Conservation (phyloP, 2,888 invertebrate genomes). For the Drepanosiphum platanoidis region DNA sequence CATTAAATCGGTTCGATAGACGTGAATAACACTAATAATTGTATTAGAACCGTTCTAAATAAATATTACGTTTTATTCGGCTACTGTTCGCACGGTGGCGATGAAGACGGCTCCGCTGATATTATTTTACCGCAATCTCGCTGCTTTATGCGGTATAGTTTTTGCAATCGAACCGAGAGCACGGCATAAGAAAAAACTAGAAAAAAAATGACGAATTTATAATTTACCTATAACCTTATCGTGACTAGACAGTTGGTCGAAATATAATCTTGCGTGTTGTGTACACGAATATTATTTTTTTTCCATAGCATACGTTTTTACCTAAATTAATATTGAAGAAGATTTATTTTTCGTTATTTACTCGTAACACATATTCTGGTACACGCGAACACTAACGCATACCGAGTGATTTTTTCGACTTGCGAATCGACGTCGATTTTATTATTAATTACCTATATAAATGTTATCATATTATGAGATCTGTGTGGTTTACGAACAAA, state of each 20-base stretch:
- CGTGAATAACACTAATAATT: not conserved
- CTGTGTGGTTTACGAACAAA: no score
- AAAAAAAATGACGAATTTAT: constrained; percentile 46
- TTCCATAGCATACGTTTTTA: not conserved
- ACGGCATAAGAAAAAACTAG: no score
- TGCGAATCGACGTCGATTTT: not conserved
- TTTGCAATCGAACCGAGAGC: constrained; percentile 10
- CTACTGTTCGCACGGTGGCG: not conserved
- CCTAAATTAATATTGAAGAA: not conserved
- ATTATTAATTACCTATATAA: no score
- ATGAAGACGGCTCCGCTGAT: not conserved
- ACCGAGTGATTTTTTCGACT: not conserved
- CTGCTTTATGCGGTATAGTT: not conserved
- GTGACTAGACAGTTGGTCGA: constrained; percentile 50
- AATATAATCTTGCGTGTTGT: constrained; percentile 33
- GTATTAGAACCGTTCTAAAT: no score
- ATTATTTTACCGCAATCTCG: not conserved
- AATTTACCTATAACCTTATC: constrained; percentile 53
- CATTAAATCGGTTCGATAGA: not conserved
- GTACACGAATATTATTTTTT: not conserved
- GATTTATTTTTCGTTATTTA: constrained; percentile 29
- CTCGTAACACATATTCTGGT: not conserved
- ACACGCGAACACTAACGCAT: not conserved
- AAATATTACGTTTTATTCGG: not conserved
- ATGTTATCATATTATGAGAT: not conserved